Percentiles rank a stretch among this genome's conserved stretches.
Conservation (phyloP, 2,888 invertebrate species). For the Therioaphis trifolii region DNA sequence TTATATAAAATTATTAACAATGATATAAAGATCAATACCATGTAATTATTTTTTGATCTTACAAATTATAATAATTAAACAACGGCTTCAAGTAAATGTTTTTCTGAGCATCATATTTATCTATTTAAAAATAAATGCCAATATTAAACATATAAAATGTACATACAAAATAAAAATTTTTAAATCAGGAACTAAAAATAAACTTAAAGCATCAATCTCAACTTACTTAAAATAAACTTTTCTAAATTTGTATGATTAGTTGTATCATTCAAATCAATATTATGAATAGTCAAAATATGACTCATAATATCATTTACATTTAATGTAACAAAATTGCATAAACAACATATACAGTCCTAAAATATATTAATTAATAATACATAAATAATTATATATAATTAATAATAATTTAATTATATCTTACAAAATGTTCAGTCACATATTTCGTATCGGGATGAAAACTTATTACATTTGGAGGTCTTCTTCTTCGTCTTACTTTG, state of each 20-base stretch:
- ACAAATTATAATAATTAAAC: constrained; percentile 56
- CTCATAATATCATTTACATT: constrained; percentile 21
- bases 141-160: background rate
- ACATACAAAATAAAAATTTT: background rate
- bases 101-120: background rate
- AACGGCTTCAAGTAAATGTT: constrained; percentile 34
- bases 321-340: constrained; percentile 2
- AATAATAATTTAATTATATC: too few species aligned
- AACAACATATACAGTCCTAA: constrained; percentile 21
- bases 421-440: constrained; percentile 43
- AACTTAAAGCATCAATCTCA: too few species aligned
- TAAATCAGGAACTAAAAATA: too few species aligned
- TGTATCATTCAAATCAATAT: constrained; percentile 14
- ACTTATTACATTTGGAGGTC: constrained; percentile 48
- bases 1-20: background rate
- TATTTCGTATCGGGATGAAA: constrained; percentile 51
- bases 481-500: constrained; percentile 16
- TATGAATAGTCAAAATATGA: constrained; percentile 11
- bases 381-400: too few species aligned
- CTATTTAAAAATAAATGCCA: constrained; percentile 8
- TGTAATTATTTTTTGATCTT: constrained; percentile 16
- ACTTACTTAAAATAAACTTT: constrained; percentile 31
- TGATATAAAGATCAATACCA: background rate
- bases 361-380: constrained; percentile 1
- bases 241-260: background rate